Evolutionary conservation across 2,888 invertebrate genomes (phyloP), one percentile per base, ranked within the genome.

Genomic region (Netelia melanura): DNA sequence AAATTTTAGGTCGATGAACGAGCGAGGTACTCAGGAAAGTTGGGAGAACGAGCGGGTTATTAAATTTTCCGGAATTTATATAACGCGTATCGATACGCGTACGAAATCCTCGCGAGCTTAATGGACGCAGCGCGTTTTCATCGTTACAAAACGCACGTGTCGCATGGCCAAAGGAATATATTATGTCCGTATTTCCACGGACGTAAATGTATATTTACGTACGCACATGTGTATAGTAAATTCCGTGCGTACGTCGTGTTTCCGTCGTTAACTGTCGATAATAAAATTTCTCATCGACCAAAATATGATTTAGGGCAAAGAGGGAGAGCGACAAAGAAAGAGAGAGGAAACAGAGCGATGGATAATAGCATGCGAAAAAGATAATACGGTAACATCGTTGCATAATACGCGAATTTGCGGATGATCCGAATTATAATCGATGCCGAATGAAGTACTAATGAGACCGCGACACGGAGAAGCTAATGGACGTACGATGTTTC

Each of bases 401-500:
- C 11, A 58, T 44, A 21, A 8, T 17, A 3, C 10, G 62, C 48
- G 43, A n/a, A 67, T 71, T 52, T 11, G 74, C 70, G 80, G 70
- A 38, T 38, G 38, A 3, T 3, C 38, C 38, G 54, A 80, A 86
- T 87, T 83, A 48, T 48, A 84, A 85, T 87, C 81, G 83, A 44
- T 77, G 62, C 65, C 8, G 48, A 48, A 83, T 85, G 77, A 85
- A 83, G 81, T 65, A 80, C 86, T 85, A 85, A 86, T 87, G 86
- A 81, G 81, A 87, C 79, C 83, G 64, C 81, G 74, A 72, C 77
- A 70, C 21, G 23, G 62, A 43, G 48, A 21, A 54, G 81, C 68
- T 81, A 87, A 87, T 86, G 87, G 78, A 86, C 80, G 58, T 65
- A 76, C 62, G 75, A 68, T 83, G 81, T 83, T 48, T 48, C 48